A percentile compares a stretch with the other conserved stretches of the same genome.
Evolutionary conservation across 2,797 vertebrate species (phyloP).

Genomic region (Cuculus canorus): DNA sequence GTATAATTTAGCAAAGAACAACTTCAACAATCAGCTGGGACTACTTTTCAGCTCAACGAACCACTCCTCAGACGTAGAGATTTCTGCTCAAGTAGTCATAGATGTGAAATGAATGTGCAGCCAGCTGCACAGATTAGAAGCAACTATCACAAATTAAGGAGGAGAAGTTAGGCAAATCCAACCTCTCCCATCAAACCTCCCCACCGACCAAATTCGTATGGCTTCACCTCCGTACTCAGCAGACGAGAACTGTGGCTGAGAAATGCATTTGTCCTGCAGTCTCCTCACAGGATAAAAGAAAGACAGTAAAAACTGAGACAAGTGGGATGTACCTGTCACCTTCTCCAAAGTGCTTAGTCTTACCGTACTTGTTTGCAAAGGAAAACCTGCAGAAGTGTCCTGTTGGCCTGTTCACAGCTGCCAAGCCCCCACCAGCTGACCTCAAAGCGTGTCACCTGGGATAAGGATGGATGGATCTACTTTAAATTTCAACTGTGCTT

Average conservation of each 20-base stretch:
- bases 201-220: accelerated
- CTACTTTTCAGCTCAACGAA: not conserved
- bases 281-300: not conserved
- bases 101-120: not conserved
- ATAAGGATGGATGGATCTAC: not conserved
- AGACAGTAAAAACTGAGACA: not conserved
- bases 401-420: not conserved
- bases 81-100: not conserved
- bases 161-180: not conserved
- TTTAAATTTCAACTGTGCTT: not conserved
- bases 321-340: not conserved
- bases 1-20: not conserved
- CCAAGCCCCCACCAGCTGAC: not conserved
- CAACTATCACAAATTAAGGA: not conserved
- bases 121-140: not conserved
- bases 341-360: not conserved
- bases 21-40: not conserved
- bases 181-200: not conserved
- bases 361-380: not conserved
- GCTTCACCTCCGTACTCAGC: not conserved
- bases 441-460: not conserved
- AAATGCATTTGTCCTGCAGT: not conserved
- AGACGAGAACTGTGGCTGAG: not conserved
- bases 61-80: not conserved
- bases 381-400: not conserved